Evolutionary conservation across 2,797 vertebrate genomes (phyloP).

Genomic region (Carduelis carduelis): DNA sequence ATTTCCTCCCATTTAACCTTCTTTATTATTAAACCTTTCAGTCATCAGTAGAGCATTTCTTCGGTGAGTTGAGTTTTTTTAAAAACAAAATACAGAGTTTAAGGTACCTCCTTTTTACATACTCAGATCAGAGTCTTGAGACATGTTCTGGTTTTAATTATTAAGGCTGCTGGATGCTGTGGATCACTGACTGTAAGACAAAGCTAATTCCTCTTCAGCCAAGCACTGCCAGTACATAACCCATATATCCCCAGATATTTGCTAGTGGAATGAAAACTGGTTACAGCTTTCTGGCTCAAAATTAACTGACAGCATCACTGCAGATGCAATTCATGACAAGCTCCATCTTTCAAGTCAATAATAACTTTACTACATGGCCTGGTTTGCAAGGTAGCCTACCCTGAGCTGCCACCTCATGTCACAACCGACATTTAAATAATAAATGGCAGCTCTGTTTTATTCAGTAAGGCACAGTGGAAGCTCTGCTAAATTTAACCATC

Average conservation of each 20-base stretch:
- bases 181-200: slow-evolving; percentile 33
- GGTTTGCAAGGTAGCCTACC: slow-evolving; percentile 6
- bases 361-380: neutral
- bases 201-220: slow-evolving; percentile 56
- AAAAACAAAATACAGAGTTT: slow-evolving; percentile 9
- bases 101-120: neutral
- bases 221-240: slow-evolving; percentile 7
- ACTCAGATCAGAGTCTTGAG: neutral
- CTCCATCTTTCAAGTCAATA: slow-evolving; percentile 32
- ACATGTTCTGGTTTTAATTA: slow-evolving; percentile 49
- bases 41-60: slow-evolving; percentile 19
- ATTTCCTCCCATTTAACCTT: slow-evolving; percentile 54
- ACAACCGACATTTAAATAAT: slow-evolving; percentile 29
- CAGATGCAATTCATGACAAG: slow-evolving; percentile 8
- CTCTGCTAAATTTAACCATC: slow-evolving; percentile 41
- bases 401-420: neutral
- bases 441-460: slow-evolving; percentile 1
- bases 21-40: slow-evolving; percentile 54
- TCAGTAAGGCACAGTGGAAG: neutral
- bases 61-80: neutral
- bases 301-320: slow-evolving; percentile 33
- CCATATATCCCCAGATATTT: slow-evolving; percentile 27
- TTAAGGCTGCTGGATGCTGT: slow-evolving; percentile 21
- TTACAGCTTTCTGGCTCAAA: slow-evolving; percentile 26
- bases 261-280: neutral